A percentile compares a stretch with the other conserved stretches of the same genome.
Evolutionary conservation across 2,113 vertebrate genomes (phyloP).

Genomic region (Trogon surrucura): DNA sequence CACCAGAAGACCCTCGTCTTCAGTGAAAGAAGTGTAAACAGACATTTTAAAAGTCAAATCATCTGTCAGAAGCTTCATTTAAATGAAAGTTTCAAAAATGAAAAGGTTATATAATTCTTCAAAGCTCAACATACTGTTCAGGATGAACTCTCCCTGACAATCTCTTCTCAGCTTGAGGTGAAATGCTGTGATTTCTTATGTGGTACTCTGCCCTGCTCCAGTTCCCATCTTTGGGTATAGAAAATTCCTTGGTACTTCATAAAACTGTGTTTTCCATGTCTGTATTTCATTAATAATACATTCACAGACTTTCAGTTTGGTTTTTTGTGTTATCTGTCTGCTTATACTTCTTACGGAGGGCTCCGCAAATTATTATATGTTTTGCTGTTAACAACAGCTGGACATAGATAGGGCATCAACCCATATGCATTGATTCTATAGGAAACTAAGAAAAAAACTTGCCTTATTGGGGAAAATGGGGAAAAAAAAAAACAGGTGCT

Average conservation of each 20-base stretch:
- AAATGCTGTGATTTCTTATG: background rate
- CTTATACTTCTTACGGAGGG: background rate
- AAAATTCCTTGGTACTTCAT: background rate
- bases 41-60: background rate
- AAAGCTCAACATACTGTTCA: background rate
- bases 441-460: background rate
- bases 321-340: background rate
- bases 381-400: background rate
- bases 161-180: background rate
- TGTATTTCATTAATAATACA: background rate
- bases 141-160: background rate
- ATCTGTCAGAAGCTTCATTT: background rate
- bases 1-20: background rate
- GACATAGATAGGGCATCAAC: background rate
- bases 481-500: background rate
- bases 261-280: accelerated
- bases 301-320: background rate
- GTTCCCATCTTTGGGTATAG: background rate
- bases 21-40: background rate
- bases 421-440: background rate
- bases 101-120: background rate
- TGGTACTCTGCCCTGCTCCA: background rate
- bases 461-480: background rate
- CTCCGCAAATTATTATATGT: background rate
- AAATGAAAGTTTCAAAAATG: background rate